Evolutionary conservation across 1,140 invertebrate genomes (phyloP), one percentile per base, ranked within the genome.

Genomic region (Drosophila sulfurigaster): DNA sequence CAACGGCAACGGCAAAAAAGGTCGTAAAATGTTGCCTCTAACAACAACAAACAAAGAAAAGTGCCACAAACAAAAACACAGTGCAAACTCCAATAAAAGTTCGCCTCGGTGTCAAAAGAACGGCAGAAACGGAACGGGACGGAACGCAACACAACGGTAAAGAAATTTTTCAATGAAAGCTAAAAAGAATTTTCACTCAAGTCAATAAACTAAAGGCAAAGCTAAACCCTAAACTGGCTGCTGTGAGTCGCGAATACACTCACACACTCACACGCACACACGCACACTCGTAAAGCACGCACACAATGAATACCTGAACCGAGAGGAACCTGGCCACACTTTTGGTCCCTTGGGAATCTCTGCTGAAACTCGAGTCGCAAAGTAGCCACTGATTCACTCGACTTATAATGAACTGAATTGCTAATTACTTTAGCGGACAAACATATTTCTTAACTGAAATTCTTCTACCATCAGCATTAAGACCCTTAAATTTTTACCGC

Each of bases 11-110:
- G 20, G 3, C 63, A 64, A 71, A 71, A 64, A 71, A 71, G 68
- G 54, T 62, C 69, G 49, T 69, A 82, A 81, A 81, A 78, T 79
- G 81, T 57, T 60, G 79, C 52, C 59, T 63, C 46, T 15, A 69
- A 75, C 59, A 43, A 75, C 59, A 43, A 30, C 68, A 65, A 77
- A 56, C 66, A 65, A 72, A 11, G 60, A 41, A 38, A 70, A 64
- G 60, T 71, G 68, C 75, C 73, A 67, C 65, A 54, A 51, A 75
- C 57, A 60, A 75, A 75, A 75, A 58, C 51, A 57, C 58, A 54
- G 72, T 30, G 46, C 70, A 64, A 82, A 82, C 60, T 64, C 62
- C 82, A 82, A 82, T 82, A 82, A 82, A 82, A 81, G 74, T 81
- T 82, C 56, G 52, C 5, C 30, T 10, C 46, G 35, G 35, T 35